A percentile compares a stretch with the other conserved stretches of the same genome.
Evolutionary conservation across 64 coral and sea anemone genomes (phyloP).

Genomic region (Catalaphyllia jardinei): DNA sequence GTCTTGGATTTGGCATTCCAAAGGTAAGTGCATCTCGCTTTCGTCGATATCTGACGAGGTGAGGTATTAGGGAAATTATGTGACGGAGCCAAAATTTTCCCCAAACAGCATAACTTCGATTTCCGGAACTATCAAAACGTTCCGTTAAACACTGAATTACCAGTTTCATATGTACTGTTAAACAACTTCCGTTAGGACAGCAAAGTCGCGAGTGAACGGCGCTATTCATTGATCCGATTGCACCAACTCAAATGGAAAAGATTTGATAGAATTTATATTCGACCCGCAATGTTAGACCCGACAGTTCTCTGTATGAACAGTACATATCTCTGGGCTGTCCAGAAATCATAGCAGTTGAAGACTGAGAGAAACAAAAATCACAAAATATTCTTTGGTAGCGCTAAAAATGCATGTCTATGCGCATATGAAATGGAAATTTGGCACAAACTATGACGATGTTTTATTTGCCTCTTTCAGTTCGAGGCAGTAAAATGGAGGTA

Average conservation of each 20-base stretch:
- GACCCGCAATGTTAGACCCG: background rate
- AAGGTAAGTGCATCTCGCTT: background rate
- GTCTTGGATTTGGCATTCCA: background rate
- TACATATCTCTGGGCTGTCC: background rate
- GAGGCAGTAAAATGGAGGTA: background rate
- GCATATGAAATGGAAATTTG: background rate
- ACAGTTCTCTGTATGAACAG: background rate
- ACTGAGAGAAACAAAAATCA: background rate
- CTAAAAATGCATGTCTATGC: background rate
- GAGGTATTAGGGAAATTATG: background rate
- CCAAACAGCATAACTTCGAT: background rate
- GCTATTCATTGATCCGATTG: background rate
- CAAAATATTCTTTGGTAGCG: background rate
- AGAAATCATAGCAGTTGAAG: background rate
- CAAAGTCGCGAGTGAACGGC: background rate
- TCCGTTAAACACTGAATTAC: background rate
- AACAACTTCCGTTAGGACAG: background rate
- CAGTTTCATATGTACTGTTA: background rate
- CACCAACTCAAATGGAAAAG: too few relatives aligned
- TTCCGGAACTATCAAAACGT: conserved; percentile 5
- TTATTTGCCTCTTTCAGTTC: background rate
- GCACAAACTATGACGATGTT: background rate
- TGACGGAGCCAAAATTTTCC: background rate
- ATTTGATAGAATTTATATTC: too few relatives aligned
- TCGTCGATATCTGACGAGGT: background rate